Conservation (phyloP, 92 coral and sea anemone genomes). For the Chrysogorgia sp. region DNA sequence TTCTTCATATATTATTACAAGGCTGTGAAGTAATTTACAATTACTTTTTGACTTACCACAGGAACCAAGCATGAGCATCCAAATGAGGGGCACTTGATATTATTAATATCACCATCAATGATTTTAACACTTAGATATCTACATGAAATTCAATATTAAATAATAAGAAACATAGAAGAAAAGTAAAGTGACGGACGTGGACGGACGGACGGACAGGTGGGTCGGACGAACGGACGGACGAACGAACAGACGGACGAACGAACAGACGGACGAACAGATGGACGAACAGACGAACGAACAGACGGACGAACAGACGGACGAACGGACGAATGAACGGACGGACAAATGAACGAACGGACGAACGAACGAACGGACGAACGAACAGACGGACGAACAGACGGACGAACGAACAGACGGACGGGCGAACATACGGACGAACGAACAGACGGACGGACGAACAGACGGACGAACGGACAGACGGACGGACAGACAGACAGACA, state of each 20-base stretch:
- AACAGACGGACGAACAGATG: background rate
- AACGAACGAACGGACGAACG: too few relatives aligned
- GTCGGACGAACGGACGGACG: background rate
- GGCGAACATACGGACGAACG: background rate
- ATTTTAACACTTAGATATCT: constrained; percentile 92
- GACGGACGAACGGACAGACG: background rate
- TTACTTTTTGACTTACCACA: constrained; percentile 73
- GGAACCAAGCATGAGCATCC: constrained; percentile 89
- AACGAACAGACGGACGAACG: background rate
- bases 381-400: background rate
- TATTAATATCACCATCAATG: constrained; percentile 87
- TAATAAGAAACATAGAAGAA: background rate
- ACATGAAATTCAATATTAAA: background rate
- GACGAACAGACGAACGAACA: background rate
- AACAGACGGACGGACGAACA: background rate
- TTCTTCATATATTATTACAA: too few relatives aligned
- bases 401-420: too few relatives aligned
- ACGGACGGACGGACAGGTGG: background rate
- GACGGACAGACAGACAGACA: background rate
- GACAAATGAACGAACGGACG: background rate
- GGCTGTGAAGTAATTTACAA: too few relatives aligned
- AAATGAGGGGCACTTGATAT: constrained; percentile 90
- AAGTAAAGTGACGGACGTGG: background rate
- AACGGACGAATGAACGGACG: background rate
- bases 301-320: background rate